phyloP scores from a whole-genome alignment of 2,888 invertebrate species.

The Capitulum mitella region DNA sequence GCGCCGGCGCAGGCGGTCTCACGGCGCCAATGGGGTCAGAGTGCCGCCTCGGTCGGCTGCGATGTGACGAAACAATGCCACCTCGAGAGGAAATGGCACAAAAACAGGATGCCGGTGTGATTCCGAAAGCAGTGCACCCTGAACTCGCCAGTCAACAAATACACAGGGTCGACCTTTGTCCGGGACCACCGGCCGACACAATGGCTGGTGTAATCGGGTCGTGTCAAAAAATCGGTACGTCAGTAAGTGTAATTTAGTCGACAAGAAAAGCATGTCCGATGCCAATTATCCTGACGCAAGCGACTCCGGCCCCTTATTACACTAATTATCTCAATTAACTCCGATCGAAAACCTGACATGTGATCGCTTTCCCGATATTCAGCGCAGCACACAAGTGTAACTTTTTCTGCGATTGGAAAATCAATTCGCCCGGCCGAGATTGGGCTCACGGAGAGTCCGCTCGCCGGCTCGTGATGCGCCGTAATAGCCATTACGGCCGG shows the following conservation, averaged over 20 bases:
- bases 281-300: slow-evolving; percentile 8
- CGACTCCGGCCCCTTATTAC: not conserved
- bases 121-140: not conserved
- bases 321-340: not conserved
- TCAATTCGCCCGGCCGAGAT: not conserved
- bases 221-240: not conserved
- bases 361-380: not conserved
- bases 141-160: not conserved
- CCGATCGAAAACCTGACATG: slow-evolving; percentile 2
- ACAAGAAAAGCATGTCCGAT: not conserved
- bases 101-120: not conserved
- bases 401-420: slow-evolving; percentile 7
- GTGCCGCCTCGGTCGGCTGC: not conserved
- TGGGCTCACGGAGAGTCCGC: not conserved
- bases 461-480: not conserved
- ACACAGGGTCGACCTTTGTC: not conserved
- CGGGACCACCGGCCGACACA: not conserved
- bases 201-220: not conserved
- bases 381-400: not conserved
- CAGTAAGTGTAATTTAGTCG: not conserved
- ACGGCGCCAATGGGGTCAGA: not conserved
- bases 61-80: not conserved
- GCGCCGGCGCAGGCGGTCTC: not conserved
- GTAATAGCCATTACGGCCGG: not conserved
- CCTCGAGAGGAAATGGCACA: slow-evolving; percentile 9